Conservation (phyloP, 1,140 invertebrate species). For the Macrobrachium rosenbergii region DNA sequence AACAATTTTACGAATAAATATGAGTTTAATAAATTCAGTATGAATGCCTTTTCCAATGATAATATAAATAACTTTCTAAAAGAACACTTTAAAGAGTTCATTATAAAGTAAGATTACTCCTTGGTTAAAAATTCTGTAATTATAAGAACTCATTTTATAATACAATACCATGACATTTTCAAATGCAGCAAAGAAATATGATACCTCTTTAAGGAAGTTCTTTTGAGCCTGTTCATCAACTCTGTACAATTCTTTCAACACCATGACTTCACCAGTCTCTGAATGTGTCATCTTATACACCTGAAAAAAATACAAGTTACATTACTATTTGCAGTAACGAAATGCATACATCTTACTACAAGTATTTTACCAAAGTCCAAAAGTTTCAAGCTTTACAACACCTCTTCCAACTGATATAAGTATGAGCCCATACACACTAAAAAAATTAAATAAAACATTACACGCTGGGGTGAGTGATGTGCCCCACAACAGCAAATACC, state of each 20-base stretch:
- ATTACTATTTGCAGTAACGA: background rate
- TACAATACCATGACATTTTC: no score
- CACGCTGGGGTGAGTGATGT: background rate
- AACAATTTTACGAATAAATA: background rate
- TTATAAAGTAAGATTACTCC: no score
- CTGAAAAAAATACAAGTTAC: conserved; percentile 51
- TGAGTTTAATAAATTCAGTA: background rate
- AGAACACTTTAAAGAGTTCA: no score
- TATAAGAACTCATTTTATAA: no score
- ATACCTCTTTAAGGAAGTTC: conserved; percentile 93
- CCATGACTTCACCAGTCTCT: conserved; percentile 93
- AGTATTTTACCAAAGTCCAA: no score
- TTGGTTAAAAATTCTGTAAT: no score
- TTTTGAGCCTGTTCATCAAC: conserved; percentile 94
- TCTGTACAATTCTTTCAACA: conserved; percentile 92
- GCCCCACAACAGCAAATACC: background rate
- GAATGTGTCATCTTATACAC: conserved; percentile 91
- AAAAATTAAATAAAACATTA: conserved; percentile 3
- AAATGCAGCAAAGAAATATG: background rate
- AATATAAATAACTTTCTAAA: no score
- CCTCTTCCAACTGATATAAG: no score
- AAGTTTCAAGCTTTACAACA: no score
- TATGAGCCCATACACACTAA: background rate
- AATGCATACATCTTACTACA: no score
- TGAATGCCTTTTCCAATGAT: background rate